Conservation (phyloP, 2,888 invertebrate genomes). For the Ectemnius cavifrons region DNA sequence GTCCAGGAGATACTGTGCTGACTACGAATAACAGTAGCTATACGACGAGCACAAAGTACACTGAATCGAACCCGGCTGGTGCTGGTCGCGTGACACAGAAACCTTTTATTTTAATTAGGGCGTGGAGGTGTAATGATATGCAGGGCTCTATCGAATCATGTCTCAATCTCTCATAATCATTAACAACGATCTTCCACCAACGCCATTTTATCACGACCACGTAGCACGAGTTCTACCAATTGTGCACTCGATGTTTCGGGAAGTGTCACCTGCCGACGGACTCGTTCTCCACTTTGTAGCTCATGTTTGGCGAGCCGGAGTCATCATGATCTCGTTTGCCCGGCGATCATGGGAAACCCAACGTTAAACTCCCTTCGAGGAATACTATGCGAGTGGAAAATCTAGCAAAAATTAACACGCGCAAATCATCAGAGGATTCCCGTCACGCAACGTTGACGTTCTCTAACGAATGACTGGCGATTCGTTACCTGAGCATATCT, state of each 20-base stretch:
- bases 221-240: too few relatives aligned
- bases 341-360: background rate
- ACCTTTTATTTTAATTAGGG: too few relatives aligned
- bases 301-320: background rate
- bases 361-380: background rate
- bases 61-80: too few relatives aligned
- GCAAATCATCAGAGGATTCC: background rate
- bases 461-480: conserved; percentile 21
- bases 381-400: background rate
- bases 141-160: too few relatives aligned
- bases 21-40: too few relatives aligned
- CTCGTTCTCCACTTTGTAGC: background rate
- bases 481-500: conserved; percentile 17
- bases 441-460: conserved; percentile 15
- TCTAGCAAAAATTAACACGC: background rate
- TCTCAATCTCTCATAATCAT: too few relatives aligned
- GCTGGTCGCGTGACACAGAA: too few relatives aligned
- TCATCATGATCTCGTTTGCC: background rate
- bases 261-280: background rate
- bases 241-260: background rate
- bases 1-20: too few relatives aligned
- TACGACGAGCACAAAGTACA: too few relatives aligned
- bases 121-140: too few relatives aligned
- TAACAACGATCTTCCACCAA: too few relatives aligned
- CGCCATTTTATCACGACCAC: too few relatives aligned